Evolutionary conservation across 1,140 invertebrate genomes (phyloP), one percentile per base, ranked within the genome.

Genomic region (Colletes gigas): DNA sequence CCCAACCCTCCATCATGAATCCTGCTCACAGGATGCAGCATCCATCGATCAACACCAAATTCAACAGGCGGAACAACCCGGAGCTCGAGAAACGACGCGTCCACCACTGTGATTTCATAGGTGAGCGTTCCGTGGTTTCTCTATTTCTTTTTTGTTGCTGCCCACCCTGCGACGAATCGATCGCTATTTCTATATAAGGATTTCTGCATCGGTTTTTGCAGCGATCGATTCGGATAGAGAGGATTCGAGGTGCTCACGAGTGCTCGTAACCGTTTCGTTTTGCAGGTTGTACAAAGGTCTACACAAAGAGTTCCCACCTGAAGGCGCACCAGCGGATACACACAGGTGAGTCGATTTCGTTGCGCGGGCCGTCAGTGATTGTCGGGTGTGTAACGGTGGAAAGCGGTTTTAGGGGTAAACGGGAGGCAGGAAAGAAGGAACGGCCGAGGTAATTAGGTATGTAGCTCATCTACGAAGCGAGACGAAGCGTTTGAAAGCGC

Each of bases 241-340:
- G 10, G 19, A 62, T 4, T 7, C 44, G 12, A 14, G 55, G 47
- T 44, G 55, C 44, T 68, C 19, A 68, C n/a, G 55, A 30, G 55
- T 60, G 44, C 6, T 21, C 39, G 57, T 30, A 62, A 72, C 39
- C 47, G 21, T 59, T 68, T 41, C 57, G 57, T 71, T 77, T 96
- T 95, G 60, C 95, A 98, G 98, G 98, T 89, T 99, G 99, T 94
- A 97, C 96, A 88, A 99, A 99, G 94, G 98, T 99, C 60, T 99
- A 99, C 94, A 99, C 98, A 65, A 99, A 99, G 95, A 99, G 98
- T 94, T 99, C 98, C 84, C 99, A 99, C 94, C 95, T 99, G 14
- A 99, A 99, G 94, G 98, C 98, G 73, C 99, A 99, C 94, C 98
- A 99, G 93, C 95, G 99, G 91, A 98, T 99, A 93, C 98, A 99